These are phyloP conservation scores for Sturnus vulgaris DNA, from an alignment of 2,113 vertebrate genomes.

Conservation along the genomic window DNA sequence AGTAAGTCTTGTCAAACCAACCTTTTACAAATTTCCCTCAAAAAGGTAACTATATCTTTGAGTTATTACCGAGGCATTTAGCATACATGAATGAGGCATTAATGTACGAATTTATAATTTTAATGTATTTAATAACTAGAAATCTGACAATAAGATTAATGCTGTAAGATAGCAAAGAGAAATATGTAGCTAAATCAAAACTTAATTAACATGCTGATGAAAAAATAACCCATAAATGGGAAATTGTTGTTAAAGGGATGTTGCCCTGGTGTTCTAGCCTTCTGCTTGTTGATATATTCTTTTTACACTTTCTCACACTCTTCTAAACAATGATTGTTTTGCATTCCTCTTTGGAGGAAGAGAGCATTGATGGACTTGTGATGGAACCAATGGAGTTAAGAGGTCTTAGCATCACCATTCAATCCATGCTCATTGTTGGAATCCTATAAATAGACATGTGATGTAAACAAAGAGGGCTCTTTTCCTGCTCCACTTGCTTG, in stretches of 20 bases:
- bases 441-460: too few relatives aligned
- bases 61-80: background rate
- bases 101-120: background rate
- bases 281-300: too few relatives aligned
- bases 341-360: too few relatives aligned
- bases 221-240: background rate
- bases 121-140: constrained; percentile 10
- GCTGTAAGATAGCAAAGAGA: background rate
- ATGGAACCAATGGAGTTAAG: too few relatives aligned
- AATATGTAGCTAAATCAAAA: constrained; percentile 27
- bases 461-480: too few relatives aligned
- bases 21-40: background rate
- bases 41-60: background rate
- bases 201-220: background rate
- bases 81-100: background rate
- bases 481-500: too few relatives aligned
- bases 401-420: too few relatives aligned
- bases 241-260: background rate
- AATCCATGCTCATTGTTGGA: too few relatives aligned
- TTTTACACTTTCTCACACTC: too few relatives aligned
- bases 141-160: constrained; percentile 28
- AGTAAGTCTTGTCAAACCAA: constrained; percentile 7
- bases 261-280: too few relatives aligned
- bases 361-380: too few relatives aligned
- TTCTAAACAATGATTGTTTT: too few relatives aligned